phyloP scores from a whole-genome alignment of 2,888 invertebrate genomes.

The Tenodera sinensis region DNA sequence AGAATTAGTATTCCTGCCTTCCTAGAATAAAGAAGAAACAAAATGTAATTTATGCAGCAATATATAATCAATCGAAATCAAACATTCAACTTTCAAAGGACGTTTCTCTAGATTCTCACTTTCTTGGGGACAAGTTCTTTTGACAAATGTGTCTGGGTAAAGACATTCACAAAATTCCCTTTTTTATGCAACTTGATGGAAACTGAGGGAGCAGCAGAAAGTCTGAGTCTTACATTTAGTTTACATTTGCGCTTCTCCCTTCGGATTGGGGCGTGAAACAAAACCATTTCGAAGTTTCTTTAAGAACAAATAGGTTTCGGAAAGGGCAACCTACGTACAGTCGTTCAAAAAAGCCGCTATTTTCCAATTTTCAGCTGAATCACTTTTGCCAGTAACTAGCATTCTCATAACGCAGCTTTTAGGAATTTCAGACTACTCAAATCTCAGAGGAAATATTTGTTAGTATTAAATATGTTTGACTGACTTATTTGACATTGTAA shows the following conservation, averaged over 20 bases:
- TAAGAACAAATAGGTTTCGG: background rate
- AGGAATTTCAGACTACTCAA: too few relatives aligned
- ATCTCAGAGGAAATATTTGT: too few relatives aligned
- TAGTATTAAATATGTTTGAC: too few relatives aligned
- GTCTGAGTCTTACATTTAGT: background rate
- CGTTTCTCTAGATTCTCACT: background rate
- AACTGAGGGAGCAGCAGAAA: background rate
- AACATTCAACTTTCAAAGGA: too few relatives aligned
- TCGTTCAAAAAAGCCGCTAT: background rate
- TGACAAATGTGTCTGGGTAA: background rate
- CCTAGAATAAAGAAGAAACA: too few relatives aligned
- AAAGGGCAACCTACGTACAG: background rate
- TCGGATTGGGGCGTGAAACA: background rate
- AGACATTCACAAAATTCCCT: background rate
- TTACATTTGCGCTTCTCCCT: background rate
- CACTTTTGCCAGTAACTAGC: background rate
- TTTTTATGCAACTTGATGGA: background rate
- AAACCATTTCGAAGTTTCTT: background rate
- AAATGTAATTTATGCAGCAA: too few relatives aligned
- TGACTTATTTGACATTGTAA: too few relatives aligned
- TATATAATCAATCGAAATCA: too few relatives aligned
- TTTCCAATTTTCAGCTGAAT: background rate
- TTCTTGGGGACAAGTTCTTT: background rate
- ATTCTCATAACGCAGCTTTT: too few relatives aligned
- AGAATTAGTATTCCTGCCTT: too few relatives aligned